Evolutionary conservation across 2,888 invertebrate species (phyloP).

Genomic region (Odontomyia ornata): DNA sequence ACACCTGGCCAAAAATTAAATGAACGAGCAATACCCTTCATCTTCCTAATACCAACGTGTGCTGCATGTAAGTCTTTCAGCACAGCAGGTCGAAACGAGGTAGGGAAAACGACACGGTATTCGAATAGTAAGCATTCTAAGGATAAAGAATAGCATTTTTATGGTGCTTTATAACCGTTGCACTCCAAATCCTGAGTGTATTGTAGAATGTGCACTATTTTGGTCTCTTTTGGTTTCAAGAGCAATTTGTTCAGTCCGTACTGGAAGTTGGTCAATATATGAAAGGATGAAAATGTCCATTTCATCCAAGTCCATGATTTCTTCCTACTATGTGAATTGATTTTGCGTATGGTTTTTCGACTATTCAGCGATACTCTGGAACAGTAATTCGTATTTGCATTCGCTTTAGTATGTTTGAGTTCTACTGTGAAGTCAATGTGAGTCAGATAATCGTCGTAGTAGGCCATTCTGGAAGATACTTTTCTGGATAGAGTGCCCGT

Average conservation of each 20-base stretch:
- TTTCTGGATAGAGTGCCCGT: constrained; percentile 44
- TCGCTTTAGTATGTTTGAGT: background rate
- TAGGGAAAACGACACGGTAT: too few relatives aligned
- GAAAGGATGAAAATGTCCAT: constrained; percentile 46
- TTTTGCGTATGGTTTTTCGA: background rate
- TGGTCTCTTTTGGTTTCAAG: constrained; percentile 46
- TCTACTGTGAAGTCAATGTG: background rate
- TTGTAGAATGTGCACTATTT: constrained; percentile 45
- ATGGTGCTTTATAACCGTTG: too few relatives aligned
- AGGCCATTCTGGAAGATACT: constrained; percentile 35
- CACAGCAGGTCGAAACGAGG: constrained; percentile 1
- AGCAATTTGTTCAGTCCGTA: constrained; percentile 42
- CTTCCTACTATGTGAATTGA: background rate
- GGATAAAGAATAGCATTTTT: too few relatives aligned
- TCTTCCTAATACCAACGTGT: constrained; percentile 45
- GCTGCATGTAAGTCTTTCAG: constrained; percentile 41
- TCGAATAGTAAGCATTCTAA: background rate
- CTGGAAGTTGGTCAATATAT: constrained; percentile 49
- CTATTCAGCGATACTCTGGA: background rate
- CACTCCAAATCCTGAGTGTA: too few relatives aligned
- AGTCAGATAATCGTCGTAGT: constrained; percentile 15
- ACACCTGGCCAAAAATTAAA: too few relatives aligned
- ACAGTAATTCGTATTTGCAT: constrained; percentile 24
- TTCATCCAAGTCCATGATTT: constrained; percentile 20
- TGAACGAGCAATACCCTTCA: too few relatives aligned